Evolutionary conservation across 2,797 vertebrate species (phyloP).

Genomic region (Cyclura pinguis): DNA sequence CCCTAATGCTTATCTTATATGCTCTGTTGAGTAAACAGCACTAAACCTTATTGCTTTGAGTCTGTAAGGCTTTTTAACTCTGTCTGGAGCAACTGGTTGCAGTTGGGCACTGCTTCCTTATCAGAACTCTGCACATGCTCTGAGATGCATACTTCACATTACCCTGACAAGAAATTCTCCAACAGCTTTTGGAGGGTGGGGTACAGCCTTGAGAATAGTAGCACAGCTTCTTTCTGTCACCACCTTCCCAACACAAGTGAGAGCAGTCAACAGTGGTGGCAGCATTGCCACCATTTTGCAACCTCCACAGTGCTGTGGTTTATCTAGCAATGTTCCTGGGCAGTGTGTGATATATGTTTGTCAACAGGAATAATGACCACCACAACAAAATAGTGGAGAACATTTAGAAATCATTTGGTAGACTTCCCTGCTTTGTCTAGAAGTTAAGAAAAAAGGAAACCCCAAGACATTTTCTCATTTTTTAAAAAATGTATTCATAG

Average conservation of each 20-base stretch:
- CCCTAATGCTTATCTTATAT: too few relatives aligned
- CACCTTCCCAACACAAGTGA: neutral
- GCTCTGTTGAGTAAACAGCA: too few relatives aligned
- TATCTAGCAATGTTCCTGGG: neutral
- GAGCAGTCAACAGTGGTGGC: neutral
- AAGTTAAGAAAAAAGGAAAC: neutral
- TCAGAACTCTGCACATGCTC: too few relatives aligned
- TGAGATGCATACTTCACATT: too few relatives aligned
- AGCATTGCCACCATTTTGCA: neutral
- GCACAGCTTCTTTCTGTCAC: neutral
- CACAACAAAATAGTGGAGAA: neutral
- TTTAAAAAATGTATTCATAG: neutral
- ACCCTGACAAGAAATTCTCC: neutral
- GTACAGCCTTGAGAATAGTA: neutral
- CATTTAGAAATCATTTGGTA: neutral
- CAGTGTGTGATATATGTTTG: neutral
- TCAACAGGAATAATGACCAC: neutral
- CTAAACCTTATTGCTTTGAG: too few relatives aligned
- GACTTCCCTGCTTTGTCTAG: neutral
- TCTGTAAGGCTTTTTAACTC: too few relatives aligned
- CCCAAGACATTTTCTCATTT: neutral
- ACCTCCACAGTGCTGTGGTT: neutral
- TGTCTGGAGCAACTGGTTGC: too few relatives aligned
- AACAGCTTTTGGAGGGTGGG: neutral
- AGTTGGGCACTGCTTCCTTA: too few relatives aligned